Base-by-base conservation (phyloP, 2,888 invertebrate species). In the Lasiommata megera region DNA sequence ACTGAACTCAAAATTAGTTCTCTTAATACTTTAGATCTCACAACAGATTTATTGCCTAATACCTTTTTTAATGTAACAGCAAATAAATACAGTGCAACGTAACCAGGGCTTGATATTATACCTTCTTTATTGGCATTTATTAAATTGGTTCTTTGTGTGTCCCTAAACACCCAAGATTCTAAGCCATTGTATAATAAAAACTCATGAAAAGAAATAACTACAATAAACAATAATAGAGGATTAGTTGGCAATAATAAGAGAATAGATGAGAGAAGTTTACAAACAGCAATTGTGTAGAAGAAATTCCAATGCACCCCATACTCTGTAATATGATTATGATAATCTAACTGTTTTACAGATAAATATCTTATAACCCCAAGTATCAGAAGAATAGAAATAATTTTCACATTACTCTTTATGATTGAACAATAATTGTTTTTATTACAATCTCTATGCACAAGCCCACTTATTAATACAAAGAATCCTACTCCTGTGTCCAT, bases 221-320 rank as follows among this genome's bases (percentile, higher is more conserved):
- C 59, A 12, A 93, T 68, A 50, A 94, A 93, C 31, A 93, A 79
- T 6, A 92, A 60, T 48, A 94, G 84, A 17, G 94, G 79, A 46
- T 90, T 80, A 34, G 88, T 80, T 1, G 94, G 78, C 8, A 92
- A 77, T 48, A 84, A 91, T 44, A 95, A 82, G 40, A 95, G 70
- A 7, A 94, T 64, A 0, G 93, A 93, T 37, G 95, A 94, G 16
- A 95, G 73, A 0, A 97, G 77, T 84, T 96, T 97, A 14, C 97
- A 94, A 38, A 94, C 84, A 1, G 96, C 97, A 56, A 99, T 85
- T 0, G 98, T 99, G 66, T 98, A 94, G 82, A 99, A 99, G 79
- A 99, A 99, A 84, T 99, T 99, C 97, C 99, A 98, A 80, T 99
- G 99, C 0, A 95, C 92, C 0, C 99, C 99, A 90, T 99, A 99